Percentiles rank a stretch among this genome's conserved stretches.
Evolutionary conservation across 2,888 invertebrate genomes (phyloP).

Genomic region (Clistopyga incitator): DNA sequence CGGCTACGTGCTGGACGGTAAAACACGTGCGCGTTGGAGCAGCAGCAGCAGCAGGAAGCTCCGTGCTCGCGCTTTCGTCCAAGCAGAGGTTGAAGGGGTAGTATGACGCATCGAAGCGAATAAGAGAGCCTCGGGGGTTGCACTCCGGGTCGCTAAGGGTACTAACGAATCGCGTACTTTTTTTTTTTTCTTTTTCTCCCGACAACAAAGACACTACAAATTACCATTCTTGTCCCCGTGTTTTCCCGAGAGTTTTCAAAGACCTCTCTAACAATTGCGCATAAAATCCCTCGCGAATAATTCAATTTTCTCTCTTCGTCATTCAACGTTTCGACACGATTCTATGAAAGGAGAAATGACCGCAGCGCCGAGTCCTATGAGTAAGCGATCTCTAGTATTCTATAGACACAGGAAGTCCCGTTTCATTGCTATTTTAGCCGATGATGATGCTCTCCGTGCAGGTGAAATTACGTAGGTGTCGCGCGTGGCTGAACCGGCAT

Average conservation of each 20-base stretch:
- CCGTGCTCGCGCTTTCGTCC: conserved; percentile 9
- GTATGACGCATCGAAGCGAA: conserved; percentile 14
- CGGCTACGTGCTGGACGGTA: conserved; percentile 51
- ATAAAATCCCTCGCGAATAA: background rate
- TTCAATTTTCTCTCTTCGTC: background rate
- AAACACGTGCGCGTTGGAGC: conserved; percentile 55
- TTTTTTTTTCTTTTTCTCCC: background rate
- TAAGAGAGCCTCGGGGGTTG: conserved; percentile 1
- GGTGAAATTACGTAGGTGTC: conserved; percentile 39
- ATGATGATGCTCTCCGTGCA: conserved; percentile 25
- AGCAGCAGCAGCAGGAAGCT: conserved; percentile 11
- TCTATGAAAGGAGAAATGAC: conserved; percentile 23
- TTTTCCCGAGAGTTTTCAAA: background rate
- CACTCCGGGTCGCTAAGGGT: conserved; percentile 25
- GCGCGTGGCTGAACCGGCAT: background rate
- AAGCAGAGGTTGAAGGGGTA: background rate
- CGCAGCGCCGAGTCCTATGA: conserved; percentile 21
- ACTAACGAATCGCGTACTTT: conserved; percentile 41
- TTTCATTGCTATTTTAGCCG: conserved; percentile 32
- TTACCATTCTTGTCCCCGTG: conserved; percentile 16
- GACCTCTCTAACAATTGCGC: background rate
- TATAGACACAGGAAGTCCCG: conserved; percentile 20
- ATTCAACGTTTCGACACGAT: background rate
- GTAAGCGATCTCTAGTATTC: conserved; percentile 21
- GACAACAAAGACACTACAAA: conserved; percentile 9